A percentile compares a stretch with the other conserved stretches of the same genome.
These are phyloP conservation scores for Cephus nigrinus DNA, from an alignment of 2,888 invertebrate species.

Conservation along the genomic window DNA sequence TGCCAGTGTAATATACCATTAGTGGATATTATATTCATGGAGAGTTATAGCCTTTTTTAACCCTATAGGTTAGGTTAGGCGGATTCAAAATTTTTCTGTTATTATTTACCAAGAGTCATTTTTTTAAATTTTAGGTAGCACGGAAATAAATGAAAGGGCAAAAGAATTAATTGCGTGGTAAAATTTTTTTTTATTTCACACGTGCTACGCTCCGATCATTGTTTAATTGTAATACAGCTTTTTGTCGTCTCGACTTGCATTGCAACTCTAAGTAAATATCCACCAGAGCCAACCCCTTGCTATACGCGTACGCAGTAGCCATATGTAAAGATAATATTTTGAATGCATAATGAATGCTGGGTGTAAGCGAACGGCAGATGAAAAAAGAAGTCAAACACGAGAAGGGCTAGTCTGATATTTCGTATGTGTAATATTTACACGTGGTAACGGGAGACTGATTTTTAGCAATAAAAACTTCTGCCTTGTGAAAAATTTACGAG, in stretches of 20 bases:
- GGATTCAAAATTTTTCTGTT: not conserved
- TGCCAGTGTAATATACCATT: constrained; percentile 48
- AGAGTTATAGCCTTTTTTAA: not conserved
- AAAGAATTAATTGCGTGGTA: not conserved
- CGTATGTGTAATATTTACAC: not conserved
- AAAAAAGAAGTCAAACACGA: not conserved
- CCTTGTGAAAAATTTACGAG: not conserved
- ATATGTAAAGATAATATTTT: constrained; percentile 53
- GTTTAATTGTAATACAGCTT: not conserved
- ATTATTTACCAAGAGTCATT: not conserved
- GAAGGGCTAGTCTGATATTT: not conserved
- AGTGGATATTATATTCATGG: constrained; percentile 54
- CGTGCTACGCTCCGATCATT: not conserved
- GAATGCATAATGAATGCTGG: constrained; percentile 52
- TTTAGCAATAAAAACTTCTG: not conserved
- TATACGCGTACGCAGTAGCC: constrained; percentile 15
- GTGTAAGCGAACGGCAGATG: not conserved
- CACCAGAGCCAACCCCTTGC: constrained; percentile 26
- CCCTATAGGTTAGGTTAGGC: not conserved
- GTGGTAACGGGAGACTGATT: not conserved
- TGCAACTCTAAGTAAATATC: constrained; percentile 43
- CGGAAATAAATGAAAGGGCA: not conserved
- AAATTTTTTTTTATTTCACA: not conserved
- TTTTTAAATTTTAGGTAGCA: not conserved
- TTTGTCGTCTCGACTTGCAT: constrained; percentile 8